Evolutionary conservation across 2,797 vertebrate species (phyloP).

Genomic region (Sylvilagus floridanus): DNA sequence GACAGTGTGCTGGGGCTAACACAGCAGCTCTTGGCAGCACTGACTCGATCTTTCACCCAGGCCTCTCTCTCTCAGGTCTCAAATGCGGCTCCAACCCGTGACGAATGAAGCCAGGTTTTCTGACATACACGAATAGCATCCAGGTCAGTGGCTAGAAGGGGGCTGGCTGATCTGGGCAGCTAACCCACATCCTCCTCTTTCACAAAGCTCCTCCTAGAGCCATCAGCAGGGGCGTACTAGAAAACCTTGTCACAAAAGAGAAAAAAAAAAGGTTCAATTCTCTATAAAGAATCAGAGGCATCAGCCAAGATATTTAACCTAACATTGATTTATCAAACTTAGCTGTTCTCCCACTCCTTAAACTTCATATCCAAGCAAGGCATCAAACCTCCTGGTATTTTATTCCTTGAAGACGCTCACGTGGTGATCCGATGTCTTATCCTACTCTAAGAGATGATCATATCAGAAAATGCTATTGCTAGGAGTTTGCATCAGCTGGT

Average conservation of each 20-base stretch:
- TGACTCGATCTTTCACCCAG: neutral
- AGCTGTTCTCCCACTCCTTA: neutral
- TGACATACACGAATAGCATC: neutral
- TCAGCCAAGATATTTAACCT: conserved; percentile 31
- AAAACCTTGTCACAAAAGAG: neutral
- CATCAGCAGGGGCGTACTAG: neutral
- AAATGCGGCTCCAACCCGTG: neutral
- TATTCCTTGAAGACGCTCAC: conserved; percentile 64
- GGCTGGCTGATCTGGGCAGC: neutral
- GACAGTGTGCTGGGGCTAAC: neutral
- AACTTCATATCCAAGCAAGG: neutral
- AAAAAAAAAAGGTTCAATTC: neutral
- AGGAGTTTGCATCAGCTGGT: neutral
- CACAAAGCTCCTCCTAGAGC: conserved; percentile 11
- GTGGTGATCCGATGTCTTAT: conserved; percentile 58
- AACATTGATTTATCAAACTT: neutral
- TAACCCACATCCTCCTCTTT: neutral
- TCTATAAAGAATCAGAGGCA: conserved; percentile 21
- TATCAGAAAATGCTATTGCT: conserved; percentile 34
- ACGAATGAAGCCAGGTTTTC: neutral
- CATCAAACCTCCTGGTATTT: conserved; percentile 20
- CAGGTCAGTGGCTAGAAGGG: neutral
- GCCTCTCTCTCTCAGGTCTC: neutral
- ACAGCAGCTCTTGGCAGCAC: neutral
- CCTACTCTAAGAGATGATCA: conserved; percentile 63